Evolutionary conservation across 2,888 invertebrate genomes (phyloP).

Genomic region (Onthophagus sagittarius): DNA sequence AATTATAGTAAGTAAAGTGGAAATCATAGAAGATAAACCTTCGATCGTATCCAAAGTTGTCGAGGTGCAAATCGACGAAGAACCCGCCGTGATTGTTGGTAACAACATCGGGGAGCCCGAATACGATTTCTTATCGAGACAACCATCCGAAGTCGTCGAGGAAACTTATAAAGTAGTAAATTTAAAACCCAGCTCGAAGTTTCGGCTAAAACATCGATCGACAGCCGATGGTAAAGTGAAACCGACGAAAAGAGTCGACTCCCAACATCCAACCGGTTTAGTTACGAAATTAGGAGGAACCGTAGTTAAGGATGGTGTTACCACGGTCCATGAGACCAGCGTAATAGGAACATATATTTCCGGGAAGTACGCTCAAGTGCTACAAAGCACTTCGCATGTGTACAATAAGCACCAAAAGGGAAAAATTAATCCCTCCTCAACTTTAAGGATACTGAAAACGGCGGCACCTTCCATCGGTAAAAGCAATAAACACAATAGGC

Average conservation of each 20-base stretch:
- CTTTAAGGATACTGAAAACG: slow-evolving; percentile 71
- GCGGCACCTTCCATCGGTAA: slow-evolving; percentile 60
- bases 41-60: slow-evolving; percentile 55
- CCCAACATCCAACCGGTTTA: slow-evolving; percentile 71
- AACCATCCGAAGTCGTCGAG: slow-evolving; percentile 80
- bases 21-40: slow-evolving; percentile 38
- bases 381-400: slow-evolving; percentile 76
- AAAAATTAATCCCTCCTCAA: slow-evolving; percentile 64
- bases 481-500: slow-evolving; percentile 50
- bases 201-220: slow-evolving; percentile 51
- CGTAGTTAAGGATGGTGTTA: slow-evolving; percentile 75
- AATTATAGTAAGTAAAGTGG: slow-evolving; percentile 39
- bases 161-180: slow-evolving; percentile 83
- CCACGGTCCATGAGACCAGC: slow-evolving; percentile 82
- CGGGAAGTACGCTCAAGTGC: slow-evolving; percentile 83
- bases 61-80: slow-evolving; percentile 50
- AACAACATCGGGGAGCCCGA: slow-evolving; percentile 78
- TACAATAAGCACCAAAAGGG: slow-evolving; percentile 48
- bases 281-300: slow-evolving; percentile 83
- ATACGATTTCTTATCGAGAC: slow-evolving; percentile 79
- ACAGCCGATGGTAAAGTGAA: slow-evolving; percentile 42
- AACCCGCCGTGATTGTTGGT: slow-evolving; percentile 58
- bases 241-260: slow-evolving; percentile 52
- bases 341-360: slow-evolving; percentile 86
- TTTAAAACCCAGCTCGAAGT: slow-evolving; percentile 65